These are phyloP conservation scores for Coccyzus lansbergi DNA, from an alignment of 2,797 vertebrate genomes.

Conservation along the genomic window DNA sequence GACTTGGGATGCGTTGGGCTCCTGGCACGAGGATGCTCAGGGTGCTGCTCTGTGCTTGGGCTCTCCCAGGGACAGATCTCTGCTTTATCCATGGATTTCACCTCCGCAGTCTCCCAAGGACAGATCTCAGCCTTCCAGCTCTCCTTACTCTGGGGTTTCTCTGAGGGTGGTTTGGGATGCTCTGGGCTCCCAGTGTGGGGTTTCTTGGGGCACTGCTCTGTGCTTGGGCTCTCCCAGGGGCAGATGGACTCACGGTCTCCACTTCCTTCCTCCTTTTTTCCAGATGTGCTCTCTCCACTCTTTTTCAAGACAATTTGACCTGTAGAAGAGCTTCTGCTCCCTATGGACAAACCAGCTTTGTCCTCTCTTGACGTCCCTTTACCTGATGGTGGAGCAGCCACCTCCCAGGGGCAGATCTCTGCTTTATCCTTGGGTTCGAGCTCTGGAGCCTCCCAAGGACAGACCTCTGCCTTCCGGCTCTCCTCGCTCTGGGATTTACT, in stretches of 20 bases:
- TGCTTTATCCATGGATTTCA: slow-evolving; percentile 50
- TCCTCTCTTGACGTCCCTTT: no score
- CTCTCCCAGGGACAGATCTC: slow-evolving; percentile 74
- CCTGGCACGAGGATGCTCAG: neutral
- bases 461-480: slow-evolving; percentile 59
- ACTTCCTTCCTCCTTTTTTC: slow-evolving; percentile 33
- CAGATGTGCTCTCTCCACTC: no score
- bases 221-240: slow-evolving; percentile 40
- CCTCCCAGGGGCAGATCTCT: neutral
- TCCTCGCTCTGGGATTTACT: neutral
- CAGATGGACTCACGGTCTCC: slow-evolving; percentile 68
- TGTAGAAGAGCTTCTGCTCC: no score
- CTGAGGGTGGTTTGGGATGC: neutral
- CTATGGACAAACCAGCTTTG: no score
- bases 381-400: neutral
- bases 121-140: slow-evolving; percentile 63
- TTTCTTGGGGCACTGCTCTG: neutral
- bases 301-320: no score
- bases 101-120: slow-evolving; percentile 39
- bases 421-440: neutral
- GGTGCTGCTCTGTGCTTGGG: neutral
- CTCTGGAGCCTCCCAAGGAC: neutral
- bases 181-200: neutral
- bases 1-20: neutral
- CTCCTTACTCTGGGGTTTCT: neutral